A percentile compares a stretch with the other conserved stretches of the same genome.
Conservation (phyloP, 1,140 invertebrate species). For the Hylaeus volcanicus region DNA sequence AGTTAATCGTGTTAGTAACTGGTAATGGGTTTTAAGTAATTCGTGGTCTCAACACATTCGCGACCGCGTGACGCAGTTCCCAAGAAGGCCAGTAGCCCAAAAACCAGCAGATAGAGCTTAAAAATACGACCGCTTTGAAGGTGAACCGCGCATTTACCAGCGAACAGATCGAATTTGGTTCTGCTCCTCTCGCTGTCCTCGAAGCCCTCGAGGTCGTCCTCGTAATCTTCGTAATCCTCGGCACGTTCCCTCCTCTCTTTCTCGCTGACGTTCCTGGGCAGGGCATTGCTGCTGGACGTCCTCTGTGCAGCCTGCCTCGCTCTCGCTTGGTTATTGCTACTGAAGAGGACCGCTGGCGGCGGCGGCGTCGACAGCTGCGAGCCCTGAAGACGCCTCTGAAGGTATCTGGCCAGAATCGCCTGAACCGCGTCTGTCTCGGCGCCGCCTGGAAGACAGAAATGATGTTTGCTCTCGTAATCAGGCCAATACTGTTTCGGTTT, state of each 20-base stretch:
- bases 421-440: conserved; percentile 71
- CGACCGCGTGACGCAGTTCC: too few relatives aligned
- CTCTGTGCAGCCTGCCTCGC: conserved; percentile 53
- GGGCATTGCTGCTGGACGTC: conserved; percentile 21
- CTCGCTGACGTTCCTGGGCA: conserved; percentile 51
- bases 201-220: conserved; percentile 70
- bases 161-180: conserved; percentile 72
- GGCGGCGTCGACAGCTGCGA: conserved; percentile 69
- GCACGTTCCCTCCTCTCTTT: conserved; percentile 52
- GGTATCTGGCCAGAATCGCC: conserved; percentile 70
- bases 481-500: conserved; percentile 17
- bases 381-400: conserved; percentile 71
- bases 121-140: not conserved
- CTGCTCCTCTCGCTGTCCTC: conserved; percentile 72
- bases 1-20: too few relatives aligned
- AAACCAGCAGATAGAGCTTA: not conserved
- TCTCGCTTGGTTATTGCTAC: conserved; percentile 55
- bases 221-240: conserved; percentile 72
- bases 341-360: conserved; percentile 71
- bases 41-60: too few relatives aligned
- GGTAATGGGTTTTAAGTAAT: too few relatives aligned
- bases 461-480: conserved; percentile 66
- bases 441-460: conserved; percentile 71
- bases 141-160: conserved; percentile 50
- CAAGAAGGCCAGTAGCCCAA: too few relatives aligned